A percentile compares a stretch with the other conserved stretches of the same genome.
These are phyloP conservation scores for Drosophila chauvacae DNA, from an alignment of 1,140 invertebrate genomes.

Conservation along the genomic window DNA sequence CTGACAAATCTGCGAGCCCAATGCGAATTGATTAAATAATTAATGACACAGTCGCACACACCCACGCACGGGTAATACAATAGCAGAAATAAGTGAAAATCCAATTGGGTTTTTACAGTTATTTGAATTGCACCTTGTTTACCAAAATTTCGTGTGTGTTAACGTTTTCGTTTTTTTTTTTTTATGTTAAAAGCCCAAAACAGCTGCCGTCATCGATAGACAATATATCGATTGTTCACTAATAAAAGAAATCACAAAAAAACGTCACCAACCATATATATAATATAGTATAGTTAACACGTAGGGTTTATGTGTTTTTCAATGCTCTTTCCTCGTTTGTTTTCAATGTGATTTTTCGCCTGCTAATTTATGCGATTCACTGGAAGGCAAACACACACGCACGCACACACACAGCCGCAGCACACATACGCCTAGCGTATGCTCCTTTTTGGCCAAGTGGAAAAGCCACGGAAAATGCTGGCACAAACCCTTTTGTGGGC, in stretches of 20 bases:
- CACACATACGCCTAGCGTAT: slow-evolving; percentile 53
- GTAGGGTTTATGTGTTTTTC: slow-evolving; percentile 27
- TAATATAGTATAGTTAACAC: slow-evolving; percentile 43
- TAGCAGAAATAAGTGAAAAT: background rate
- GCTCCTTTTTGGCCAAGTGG: slow-evolving; percentile 59
- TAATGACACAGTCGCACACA: slow-evolving; percentile 23
- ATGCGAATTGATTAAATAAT: slow-evolving; percentile 49
- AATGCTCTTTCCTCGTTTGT: slow-evolving; percentile 36
- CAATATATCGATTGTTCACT: slow-evolving; percentile 39
- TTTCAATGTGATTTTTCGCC: slow-evolving; percentile 42
- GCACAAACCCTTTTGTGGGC: slow-evolving; percentile 17
- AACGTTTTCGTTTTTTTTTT: background rate
- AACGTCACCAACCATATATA: slow-evolving; percentile 19
- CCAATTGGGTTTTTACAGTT: slow-evolving; percentile 9
- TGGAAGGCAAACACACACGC: slow-evolving; percentile 59
- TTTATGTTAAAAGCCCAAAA: slow-evolving; percentile 49
- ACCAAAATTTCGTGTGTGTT: slow-evolving; percentile 14
- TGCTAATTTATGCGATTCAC: slow-evolving; percentile 61
- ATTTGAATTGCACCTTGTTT: slow-evolving; percentile 24
- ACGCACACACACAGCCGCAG: slow-evolving; percentile 22
- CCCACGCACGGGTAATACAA: slow-evolving; percentile 7
- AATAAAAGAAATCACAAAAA: slow-evolving; percentile 33
- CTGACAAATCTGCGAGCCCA: slow-evolving; percentile 20
- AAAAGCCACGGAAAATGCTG: slow-evolving; percentile 53
- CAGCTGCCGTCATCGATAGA: slow-evolving; percentile 76